Evolutionary conservation across 2,888 invertebrate species (phyloP).

Genomic region (Neria commutata): DNA sequence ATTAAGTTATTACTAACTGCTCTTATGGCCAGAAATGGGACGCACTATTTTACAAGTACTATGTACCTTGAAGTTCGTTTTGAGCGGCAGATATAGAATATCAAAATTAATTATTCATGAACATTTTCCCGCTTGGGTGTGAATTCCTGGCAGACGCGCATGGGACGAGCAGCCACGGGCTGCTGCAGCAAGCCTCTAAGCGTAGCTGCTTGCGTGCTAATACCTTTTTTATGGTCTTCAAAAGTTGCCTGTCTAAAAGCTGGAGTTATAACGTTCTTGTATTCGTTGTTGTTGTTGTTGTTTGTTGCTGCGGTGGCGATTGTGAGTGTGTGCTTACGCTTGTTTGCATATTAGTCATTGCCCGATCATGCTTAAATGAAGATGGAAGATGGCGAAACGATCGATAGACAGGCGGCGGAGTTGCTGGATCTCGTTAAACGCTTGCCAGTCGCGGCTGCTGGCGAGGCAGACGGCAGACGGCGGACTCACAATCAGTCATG

Average conservation of each 20-base stretch:
- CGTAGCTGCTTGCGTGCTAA: slow-evolving; percentile 40
- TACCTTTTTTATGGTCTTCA: slow-evolving; percentile 51
- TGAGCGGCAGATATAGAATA: too few relatives aligned
- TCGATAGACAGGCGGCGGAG: background rate
- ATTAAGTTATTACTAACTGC: too few relatives aligned
- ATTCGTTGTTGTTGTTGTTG: slow-evolving; percentile 6
- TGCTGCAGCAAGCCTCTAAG: background rate
- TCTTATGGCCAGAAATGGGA: too few relatives aligned
- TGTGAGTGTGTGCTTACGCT: slow-evolving; percentile 27
- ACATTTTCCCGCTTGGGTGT: too few relatives aligned
- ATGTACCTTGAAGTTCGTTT: too few relatives aligned
- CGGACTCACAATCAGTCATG: too few relatives aligned
- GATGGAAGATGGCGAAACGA: too few relatives aligned
- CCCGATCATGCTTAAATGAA: background rate
- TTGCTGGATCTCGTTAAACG: too few relatives aligned
- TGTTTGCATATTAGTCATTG: slow-evolving; percentile 51
- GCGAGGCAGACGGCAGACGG: background rate
- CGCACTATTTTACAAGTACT: too few relatives aligned
- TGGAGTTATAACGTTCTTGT: slow-evolving; percentile 10
- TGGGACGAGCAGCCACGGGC: background rate
- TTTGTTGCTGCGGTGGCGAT: slow-evolving; percentile 3
- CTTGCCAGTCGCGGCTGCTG: background rate
- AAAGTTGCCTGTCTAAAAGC: slow-evolving; percentile 39
- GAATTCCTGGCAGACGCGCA: too few relatives aligned
- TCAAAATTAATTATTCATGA: too few relatives aligned